phyloP scores from a whole-genome alignment of 1,140 invertebrate species.

The Heterodera schachtii region DNA sequence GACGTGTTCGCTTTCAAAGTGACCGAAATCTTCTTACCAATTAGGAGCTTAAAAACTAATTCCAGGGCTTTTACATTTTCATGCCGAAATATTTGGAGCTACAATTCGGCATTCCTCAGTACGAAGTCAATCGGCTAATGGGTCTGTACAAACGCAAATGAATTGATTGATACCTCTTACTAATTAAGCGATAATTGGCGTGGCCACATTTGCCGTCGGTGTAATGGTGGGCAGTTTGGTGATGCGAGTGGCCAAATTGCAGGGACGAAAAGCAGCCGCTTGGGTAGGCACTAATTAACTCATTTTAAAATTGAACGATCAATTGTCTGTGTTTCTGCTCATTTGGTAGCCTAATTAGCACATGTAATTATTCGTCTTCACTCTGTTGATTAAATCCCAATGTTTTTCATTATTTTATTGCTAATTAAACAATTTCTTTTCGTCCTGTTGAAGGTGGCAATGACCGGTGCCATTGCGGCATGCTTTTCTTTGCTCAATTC shows the following conservation, averaged over 20 bases:
- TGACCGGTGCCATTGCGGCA: conserved; percentile 45
- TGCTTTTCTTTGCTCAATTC: conserved; percentile 53
- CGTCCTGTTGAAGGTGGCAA: conserved; percentile 1
- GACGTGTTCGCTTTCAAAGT: conserved; percentile 62
- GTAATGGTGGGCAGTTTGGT: conserved; percentile 49
- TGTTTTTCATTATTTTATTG: too few relatives aligned
- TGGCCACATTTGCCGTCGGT: conserved; percentile 62
- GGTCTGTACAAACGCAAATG: conserved; percentile 41
- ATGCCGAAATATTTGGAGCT: conserved; percentile 65
- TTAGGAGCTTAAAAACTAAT: neutral
- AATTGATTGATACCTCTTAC: conserved; percentile 6
- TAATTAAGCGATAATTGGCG: conserved; percentile 58
- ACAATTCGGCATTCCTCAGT: conserved; percentile 65
- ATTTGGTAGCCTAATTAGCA: too few relatives aligned
- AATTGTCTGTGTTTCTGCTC: too few relatives aligned
- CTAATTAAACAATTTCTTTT: too few relatives aligned
- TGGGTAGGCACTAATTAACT: conserved; percentile 35
- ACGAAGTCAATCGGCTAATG: conserved; percentile 62
- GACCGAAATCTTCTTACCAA: too few relatives aligned
- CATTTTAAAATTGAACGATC: too few relatives aligned
- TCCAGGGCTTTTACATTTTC: conserved; percentile 61
- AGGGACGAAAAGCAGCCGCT: conserved; percentile 56
- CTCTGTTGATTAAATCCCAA: too few relatives aligned
- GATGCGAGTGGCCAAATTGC: conserved; percentile 51
- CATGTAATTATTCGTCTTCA: too few relatives aligned